Base-by-base conservation (phyloP, 2,888 invertebrate genomes). In the Cecidostiba fungosa region DNA sequence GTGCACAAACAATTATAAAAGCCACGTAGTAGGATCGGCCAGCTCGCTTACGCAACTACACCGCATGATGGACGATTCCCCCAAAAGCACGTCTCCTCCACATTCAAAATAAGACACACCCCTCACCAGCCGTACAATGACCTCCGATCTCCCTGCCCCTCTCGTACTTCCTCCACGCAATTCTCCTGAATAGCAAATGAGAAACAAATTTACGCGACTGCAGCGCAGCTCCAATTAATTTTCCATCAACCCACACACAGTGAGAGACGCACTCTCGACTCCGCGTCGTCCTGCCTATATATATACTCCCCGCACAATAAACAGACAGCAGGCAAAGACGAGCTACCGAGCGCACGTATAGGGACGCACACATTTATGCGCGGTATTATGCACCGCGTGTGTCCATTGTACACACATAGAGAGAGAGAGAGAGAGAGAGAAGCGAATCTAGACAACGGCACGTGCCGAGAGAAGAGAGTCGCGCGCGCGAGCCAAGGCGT, bases 391-490 rank as follows among this genome's bases (percentile, higher is more conserved):
- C 39, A 79, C 78, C 79, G 86, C 85, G 79, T 84, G 86, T 82
- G 85, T 85, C 87, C 87, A 85, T 87, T 83, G 87, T 85, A 83
- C 39, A 85, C 77, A 86, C 70, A 43, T 32, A 32, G 2, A 32
- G 76, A 82, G 23, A 62, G 10, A 47, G 1, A 47, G 47, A 86
- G 47, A 47, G 10, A 10, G 73, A 43, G 62, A 62, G 66, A 66
- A 36, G 76, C 54, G 86, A 85, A 87, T 87, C 88, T 88, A 89
- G 90, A 90, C 90, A 91, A 90, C 89, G 91, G 92, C 92, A 92
- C 92, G 92, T 92, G 92, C 90, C 91, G 59, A 70, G 59, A 70
- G 74, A 70, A 32, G 69, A 50, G 82, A 29, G 23, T 59, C 81
- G 59, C 85, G 47, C 85, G 47, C 76, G 82, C 87, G 87, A 86